phyloP scores from a whole-genome alignment of 2,888 invertebrate genomes.

The Heliconius hortense region DNA sequence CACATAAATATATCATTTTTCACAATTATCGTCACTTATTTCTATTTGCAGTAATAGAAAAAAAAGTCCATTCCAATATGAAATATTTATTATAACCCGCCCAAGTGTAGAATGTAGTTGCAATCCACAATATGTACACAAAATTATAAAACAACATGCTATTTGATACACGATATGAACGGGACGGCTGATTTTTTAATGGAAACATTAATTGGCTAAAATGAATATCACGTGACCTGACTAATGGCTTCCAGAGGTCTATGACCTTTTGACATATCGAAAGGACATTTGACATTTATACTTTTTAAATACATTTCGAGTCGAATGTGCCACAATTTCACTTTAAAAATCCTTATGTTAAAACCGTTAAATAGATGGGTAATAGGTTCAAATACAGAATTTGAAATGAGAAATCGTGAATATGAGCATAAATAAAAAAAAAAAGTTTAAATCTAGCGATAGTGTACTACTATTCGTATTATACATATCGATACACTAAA shows the following conservation, averaged over 20 bases:
- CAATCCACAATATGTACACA: constrained; percentile 27
- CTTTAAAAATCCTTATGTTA: constrained; percentile 14
- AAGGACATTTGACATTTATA: constrained; percentile 5
- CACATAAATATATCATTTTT: not conserved
- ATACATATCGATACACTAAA: constrained; percentile 74
- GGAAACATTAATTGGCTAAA: constrained; percentile 33
- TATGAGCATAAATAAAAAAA: constrained; percentile 24
- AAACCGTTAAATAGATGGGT: not conserved
- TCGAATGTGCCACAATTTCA: constrained; percentile 16
- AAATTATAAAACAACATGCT: constrained; percentile 17
- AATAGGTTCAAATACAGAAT: constrained; percentile 3
- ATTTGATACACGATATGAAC: constrained; percentile 40
- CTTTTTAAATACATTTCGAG: constrained; percentile 11
- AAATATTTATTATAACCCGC: not conserved
- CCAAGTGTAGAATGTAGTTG: constrained; percentile 36
- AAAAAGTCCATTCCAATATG: constrained; percentile 2
- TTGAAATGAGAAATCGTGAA: not conserved
- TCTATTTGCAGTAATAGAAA: not conserved
- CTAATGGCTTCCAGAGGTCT: constrained; percentile 28
- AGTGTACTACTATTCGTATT: constrained; percentile 52
- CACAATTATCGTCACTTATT: not conserved
- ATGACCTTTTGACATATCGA: constrained; percentile 33
- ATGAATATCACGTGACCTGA: constrained; percentile 37
- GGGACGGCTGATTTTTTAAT: constrained; percentile 42
- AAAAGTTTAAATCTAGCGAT: constrained; percentile 47